Base-by-base conservation (phyloP, 2,797 vertebrate genomes). In the Gobio occitaniae region DNA sequence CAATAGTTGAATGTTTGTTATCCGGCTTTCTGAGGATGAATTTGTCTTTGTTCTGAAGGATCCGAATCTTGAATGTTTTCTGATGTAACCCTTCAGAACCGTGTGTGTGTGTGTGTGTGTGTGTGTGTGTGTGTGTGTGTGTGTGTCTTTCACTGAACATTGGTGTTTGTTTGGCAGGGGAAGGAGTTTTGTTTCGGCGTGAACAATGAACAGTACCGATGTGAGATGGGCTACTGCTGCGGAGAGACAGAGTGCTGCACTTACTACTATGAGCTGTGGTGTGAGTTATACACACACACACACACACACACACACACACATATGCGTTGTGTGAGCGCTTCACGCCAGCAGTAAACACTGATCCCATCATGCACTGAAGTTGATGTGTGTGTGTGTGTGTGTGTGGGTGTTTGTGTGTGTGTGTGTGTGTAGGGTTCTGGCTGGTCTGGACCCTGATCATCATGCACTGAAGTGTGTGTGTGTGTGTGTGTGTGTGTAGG, bases 221-320 rank as follows among this genome's bases (percentile, higher is more conserved):
- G 96, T 90, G 96, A 96, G 88, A 96, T 96, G 95, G 96, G 96
- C 0, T 96, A 96, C 92, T 96, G 96, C 90, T 96, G 96, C 48
- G 95, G 96, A n/a, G 95, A 96, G 88, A 96, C 95, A 0, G 95
- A 96, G 83, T 96, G 96, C 91, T 96, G 96, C 92, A 96, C 95
- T 48, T 96, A 96, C 90, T 96, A 96, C 92, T 96, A 96, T 15
- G 96, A 96, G 85, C 94, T 96, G 25, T 96, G 96, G 96, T 96
- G 96, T 96, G 94, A 93, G 96, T 59, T 59, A 41, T 7, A 41
- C 6, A 41, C 41, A 41, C 41, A 41, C 41, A 41, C 41, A 41
- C 41, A 41, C 38, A 38, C 29, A 5, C 16, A 79, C 41, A 17
- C 29, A 41, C 41, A 41, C 6, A 41, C 41, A 3, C 36, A 36